phyloP scores from a whole-genome alignment of 2,888 invertebrate species.

The Fragum fragum region DNA sequence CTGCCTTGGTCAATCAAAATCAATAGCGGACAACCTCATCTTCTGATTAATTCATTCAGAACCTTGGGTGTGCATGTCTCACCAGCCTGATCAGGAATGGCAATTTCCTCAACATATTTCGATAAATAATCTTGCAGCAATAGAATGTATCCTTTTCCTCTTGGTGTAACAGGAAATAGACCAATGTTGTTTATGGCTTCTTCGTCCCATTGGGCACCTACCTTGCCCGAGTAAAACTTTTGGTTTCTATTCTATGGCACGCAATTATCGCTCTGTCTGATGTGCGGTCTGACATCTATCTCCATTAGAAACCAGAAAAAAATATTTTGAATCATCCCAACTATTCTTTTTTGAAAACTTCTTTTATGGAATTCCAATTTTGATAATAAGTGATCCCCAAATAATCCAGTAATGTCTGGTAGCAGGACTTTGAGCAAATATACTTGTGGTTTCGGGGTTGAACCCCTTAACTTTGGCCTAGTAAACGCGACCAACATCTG shows the following conservation, averaged over 20 bases:
- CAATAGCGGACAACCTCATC: constrained; percentile 35
- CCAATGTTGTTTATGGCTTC: constrained; percentile 46
- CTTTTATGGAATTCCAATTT: too few species aligned
- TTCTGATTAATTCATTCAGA: constrained; percentile 34
- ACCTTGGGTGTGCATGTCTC: constrained; percentile 40
- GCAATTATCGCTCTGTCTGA: too few species aligned
- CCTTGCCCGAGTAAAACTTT: constrained; percentile 88
- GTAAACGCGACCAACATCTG: background rate
- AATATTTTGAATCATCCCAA: too few species aligned
- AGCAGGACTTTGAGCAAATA: too few species aligned
- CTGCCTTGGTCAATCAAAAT: constrained; percentile 50
- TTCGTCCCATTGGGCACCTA: constrained; percentile 88
- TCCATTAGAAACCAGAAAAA: too few species aligned
- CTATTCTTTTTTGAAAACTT: too few species aligned
- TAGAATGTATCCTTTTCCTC: constrained; percentile 48
- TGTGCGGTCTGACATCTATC: too few species aligned
- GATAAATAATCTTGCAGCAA: constrained; percentile 52
- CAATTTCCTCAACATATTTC: constrained; percentile 42
- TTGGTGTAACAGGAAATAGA: constrained; percentile 44
- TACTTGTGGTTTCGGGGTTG: too few species aligned
- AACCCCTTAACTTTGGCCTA: background rate
- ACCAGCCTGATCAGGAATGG: constrained; percentile 46
- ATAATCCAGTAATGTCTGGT: too few species aligned
- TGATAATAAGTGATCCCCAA: too few species aligned
- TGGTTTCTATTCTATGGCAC: too few species aligned